Percentiles rank a stretch among this genome's conserved stretches.
phyloP scores from a whole-genome alignment of 2,888 invertebrate genomes.

The Pachymerium ferrugineum region DNA sequence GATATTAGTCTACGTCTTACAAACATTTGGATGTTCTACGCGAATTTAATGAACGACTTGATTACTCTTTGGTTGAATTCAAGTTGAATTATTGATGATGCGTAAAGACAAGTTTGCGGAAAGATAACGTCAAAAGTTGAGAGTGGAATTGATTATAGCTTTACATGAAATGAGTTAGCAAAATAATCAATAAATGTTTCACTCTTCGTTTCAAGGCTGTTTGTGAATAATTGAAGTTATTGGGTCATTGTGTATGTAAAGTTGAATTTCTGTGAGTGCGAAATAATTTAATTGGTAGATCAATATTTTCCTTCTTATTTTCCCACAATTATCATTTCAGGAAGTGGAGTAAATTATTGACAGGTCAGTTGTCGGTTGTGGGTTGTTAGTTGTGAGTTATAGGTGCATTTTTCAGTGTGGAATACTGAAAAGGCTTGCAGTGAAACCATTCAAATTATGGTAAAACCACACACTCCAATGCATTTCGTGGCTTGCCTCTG shows the following conservation, averaged over 20 bases:
- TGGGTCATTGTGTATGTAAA: not conserved
- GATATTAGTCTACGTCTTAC: too few species aligned
- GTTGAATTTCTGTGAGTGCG: not conserved
- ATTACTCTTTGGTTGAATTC: too few species aligned
- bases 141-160: not conserved
- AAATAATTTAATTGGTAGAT: constrained; percentile 3
- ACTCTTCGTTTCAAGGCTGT: too few species aligned
- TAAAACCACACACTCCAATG: constrained; percentile 13
- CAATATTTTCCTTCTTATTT: not conserved
- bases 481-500: constrained; percentile 8
- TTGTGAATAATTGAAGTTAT: not conserved
- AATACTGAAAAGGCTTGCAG: not conserved
- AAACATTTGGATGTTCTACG: too few species aligned
- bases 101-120: not conserved
- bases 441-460: constrained; percentile 13
- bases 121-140: not conserved
- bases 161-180: not conserved
- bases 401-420: not conserved
- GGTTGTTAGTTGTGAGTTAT: not conserved
- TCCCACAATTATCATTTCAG: not conserved
- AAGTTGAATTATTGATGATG: too few species aligned
- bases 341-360: not conserved
- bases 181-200: not conserved
- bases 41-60: too few species aligned
- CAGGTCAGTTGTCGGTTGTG: not conserved